Base-by-base conservation (phyloP, 2,888 invertebrate species). In the Lepidonotus clava region DNA sequence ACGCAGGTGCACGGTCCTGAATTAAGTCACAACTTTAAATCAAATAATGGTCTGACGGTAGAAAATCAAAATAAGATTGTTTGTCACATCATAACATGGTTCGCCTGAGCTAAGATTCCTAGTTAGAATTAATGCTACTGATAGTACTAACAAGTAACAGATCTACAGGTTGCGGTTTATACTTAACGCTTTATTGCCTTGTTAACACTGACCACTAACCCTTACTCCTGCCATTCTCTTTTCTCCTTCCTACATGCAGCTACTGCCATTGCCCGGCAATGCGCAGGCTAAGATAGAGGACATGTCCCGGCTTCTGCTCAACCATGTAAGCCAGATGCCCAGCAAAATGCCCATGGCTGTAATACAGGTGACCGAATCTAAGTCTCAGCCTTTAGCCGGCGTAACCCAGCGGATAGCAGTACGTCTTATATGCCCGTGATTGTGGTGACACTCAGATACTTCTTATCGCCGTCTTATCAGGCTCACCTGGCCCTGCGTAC, bases 281-380 rank as follows among this genome's bases (percentile, higher is more conserved):
- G 94, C 94, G 71, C 93, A 99, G 94, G 99, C 99, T 11, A 99
- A 98, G 95, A 99, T 99, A 89, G 99, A 99, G 94, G 99, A 99
- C 92, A 98, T 99, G 97, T 98, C 98, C 84, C 96, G 98, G 91
- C 95, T 99, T 84, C 97, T 99, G 95, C 98, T 99, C 94, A 93
- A 93, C 89, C 92, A 93, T 89, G 93, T 94, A 88, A 93, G 92
- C 90, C 93, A 93, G 85, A 88, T 90, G 88, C 89, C 90, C 18
- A 88, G 88, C 85, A 90, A 90, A 76, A 89, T 90, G 90, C 90
- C 90, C 0, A 87, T 89, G 56, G 87, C 88, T 4, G 71, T 90
- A 41, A 67, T 89, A 53, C 89, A 89, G 67, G 88, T 88, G 46
- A 89, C 89, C 1, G 87, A 87, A 24, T 61, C 86, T 11, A 86